Base-by-base conservation (phyloP, 1,140 invertebrate species). In the Hylyphantes graminicola region DNA sequence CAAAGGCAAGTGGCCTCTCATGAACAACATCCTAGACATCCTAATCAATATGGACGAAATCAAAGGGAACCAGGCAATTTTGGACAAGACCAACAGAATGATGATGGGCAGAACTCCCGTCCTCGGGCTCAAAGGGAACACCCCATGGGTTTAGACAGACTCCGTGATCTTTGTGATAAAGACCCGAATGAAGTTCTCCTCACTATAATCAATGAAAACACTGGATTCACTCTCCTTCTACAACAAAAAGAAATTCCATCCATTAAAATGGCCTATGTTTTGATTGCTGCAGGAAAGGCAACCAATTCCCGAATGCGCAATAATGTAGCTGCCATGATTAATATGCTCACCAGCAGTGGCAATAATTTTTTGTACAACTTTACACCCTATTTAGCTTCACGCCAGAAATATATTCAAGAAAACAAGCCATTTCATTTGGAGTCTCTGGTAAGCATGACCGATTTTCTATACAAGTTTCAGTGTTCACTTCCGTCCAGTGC, bases 261-360 rank as follows among this genome's bases (percentile, higher is more conserved):
- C 8, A 48, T 63, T 76, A 7, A 51, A 50, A 50, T 76, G 59
- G 59, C 74, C 5, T 64, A 17, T n/a, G 11, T 76, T 8, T 21
- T 76, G 11, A 17, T 76, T 63, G 48, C 59, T 17, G n/a, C 64
- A 2, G 57, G 15, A 50, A 76, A 63, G 64, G 59, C 74, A 63
- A 13, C 50, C n/a, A 12, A 15, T n/a, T 64, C 74, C 7, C n/a
- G 51, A 11, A 21, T 74, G 19, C 72, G 13, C 5, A 57, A 13
- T 1, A 55, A 74, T 13, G 72, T 59, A 19, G 21, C 8, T 48
- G 13, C 55, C 10, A 35, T 74, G 11, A 59, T 74, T 21, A 57
- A 59, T 35, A 2, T 35, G 13, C 53, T 74, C 17, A 57, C 54
- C 10, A 74, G 54, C 19, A 35, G 2, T 53, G 15, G 10, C 13